Conservation (phyloP, 1,140 invertebrate species). For the Frieseomelitta varia region DNA sequence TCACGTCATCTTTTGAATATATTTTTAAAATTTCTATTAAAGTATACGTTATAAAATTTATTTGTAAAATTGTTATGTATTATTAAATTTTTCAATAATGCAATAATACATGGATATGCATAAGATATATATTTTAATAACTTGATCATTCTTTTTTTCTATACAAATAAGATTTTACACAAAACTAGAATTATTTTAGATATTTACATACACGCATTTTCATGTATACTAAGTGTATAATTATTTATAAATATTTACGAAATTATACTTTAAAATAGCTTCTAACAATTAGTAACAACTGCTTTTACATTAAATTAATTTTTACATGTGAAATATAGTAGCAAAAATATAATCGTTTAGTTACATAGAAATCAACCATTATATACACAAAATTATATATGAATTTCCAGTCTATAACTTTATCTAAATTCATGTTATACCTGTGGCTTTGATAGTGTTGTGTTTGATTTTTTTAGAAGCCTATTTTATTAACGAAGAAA, state of each 20-base stretch:
- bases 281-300: not conserved
- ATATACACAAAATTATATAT: not conserved
- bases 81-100: not conserved
- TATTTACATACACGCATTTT: not conserved
- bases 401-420: slow-evolving; percentile 11
- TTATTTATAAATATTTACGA: not conserved
- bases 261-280: not conserved
- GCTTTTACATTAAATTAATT: not conserved
- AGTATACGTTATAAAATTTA: not conserved
- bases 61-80: not conserved
- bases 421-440: not conserved
- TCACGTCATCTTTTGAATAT: not conserved
- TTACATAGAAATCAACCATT: slow-evolving; percentile 14
- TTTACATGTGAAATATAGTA: not conserved
- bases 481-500: not conserved
- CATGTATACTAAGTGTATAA: too few relatives aligned
- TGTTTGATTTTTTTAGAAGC: slow-evolving; percentile 8
- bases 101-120: not conserved
- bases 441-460: slow-evolving; percentile 15
- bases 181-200: not conserved
- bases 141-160: not conserved
- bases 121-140: not conserved
- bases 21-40: not conserved
- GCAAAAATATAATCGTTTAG: not conserved
- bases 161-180: not conserved